phyloP scores from a whole-genome alignment of 2,113 vertebrate species.

The Erpornis zantholeuca region DNA sequence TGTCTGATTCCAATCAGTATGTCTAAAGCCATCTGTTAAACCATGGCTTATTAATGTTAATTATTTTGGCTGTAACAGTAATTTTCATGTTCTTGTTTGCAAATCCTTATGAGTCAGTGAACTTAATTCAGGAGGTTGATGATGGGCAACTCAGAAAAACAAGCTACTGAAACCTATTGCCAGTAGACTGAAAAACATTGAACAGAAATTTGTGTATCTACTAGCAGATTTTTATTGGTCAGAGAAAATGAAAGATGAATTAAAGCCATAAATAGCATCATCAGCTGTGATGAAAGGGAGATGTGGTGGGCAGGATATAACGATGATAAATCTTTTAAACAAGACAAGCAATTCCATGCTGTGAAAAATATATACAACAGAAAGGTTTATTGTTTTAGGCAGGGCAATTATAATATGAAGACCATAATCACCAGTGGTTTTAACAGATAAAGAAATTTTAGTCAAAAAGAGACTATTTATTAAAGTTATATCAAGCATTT shows the following conservation, averaged over 20 bases:
- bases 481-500: conserved; percentile 42
- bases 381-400: conserved; percentile 40
- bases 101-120: neutral
- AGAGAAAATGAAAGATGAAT: neutral
- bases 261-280: conserved; percentile 44
- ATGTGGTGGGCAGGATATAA: neutral
- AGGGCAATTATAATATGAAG: conserved; percentile 23
- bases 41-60: conserved; percentile 23
- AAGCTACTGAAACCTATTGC: neutral
- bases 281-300: neutral
- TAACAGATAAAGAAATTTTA: conserved; percentile 18
- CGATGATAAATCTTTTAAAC: conserved; percentile 35
- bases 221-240: conserved; percentile 17
- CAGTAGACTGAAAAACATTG: neutral
- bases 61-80: conserved; percentile 26
- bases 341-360: conserved; percentile 25
- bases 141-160: neutral
- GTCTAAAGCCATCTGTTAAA: conserved; percentile 26
- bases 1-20: conserved; percentile 7
- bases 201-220: neutral
- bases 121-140: neutral
- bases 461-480: conserved; percentile 3
- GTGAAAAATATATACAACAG: conserved; percentile 36
- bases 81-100: neutral
- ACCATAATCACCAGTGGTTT: conserved; percentile 15